Base-by-base conservation (phyloP, 2,797 vertebrate species). In the Botia kubotai region DNA sequence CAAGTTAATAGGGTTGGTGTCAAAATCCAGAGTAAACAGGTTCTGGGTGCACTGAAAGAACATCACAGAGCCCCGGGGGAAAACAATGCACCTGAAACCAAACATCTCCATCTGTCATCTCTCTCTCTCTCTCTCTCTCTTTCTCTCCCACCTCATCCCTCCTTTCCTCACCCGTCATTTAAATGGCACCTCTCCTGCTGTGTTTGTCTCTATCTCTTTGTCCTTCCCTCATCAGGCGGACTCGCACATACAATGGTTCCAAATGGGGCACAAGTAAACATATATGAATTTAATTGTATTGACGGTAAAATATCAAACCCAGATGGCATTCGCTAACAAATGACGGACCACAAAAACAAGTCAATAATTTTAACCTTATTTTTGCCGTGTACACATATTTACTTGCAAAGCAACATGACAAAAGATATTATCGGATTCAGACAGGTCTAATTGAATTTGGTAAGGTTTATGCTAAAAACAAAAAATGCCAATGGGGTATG, bases 61-160 rank as follows among this genome's bases (percentile, higher is more conserved):
- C 75, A 76, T 55, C 16, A 69, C 11, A 23, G 68, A 76, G 75
- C 73, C 73, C 14, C 11, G 33, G n/a, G 80, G 33, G 75, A 84
- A 83, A 55, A 72, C 66, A 81, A 63, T 53, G 73, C 69, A 76
- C 84, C 33, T 57, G 60, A 72, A 62, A 72, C 55, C 69, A 66
- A 79, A 48, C 39, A 50, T 66, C 77, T 72, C 85, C 75, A 80
- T 65, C 79, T 79, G 68, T 72, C 68, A 72, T 66, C 72, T 81
- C 78, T 82, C 36, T 80, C n/a, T 43, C 67, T 52, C 69, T 26
- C 23, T 2, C 23, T 43, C 67, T 52, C 69, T 26, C 23, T 2
- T 2, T 52, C 69, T 70, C 6, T 43, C 10, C 43, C 75, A 73
- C 52, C 43, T 68, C 80, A 76, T 77, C 65, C 53, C 43, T 26